Conservation (phyloP, 2,113 vertebrate genomes). For the Castor canadensis region DNA sequence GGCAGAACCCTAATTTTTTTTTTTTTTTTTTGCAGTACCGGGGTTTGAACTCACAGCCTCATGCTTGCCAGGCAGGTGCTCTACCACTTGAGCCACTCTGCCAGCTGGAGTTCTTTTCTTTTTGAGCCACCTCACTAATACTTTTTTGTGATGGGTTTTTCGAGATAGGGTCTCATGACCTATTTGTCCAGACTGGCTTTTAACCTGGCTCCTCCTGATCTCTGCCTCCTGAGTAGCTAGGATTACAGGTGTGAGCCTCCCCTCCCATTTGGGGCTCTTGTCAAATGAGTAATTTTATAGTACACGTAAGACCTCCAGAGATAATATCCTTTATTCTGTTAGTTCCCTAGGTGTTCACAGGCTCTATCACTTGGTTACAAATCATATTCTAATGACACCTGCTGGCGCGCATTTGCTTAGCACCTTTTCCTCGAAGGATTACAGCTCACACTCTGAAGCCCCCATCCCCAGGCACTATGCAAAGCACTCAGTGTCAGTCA, state of each 20-base stretch:
- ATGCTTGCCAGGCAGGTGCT: no score
- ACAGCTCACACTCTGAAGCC: not conserved
- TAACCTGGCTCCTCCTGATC: no score
- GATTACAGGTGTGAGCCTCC: not conserved
- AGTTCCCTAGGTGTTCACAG: not conserved
- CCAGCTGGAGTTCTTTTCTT: no score
- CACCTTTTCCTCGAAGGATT: not conserved
- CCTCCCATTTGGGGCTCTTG: not conserved
- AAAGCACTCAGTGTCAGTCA: not conserved
- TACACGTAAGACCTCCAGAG: not conserved
- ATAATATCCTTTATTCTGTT: slow-evolving; percentile 38
- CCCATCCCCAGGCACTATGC: not conserved
- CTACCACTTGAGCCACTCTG: no score
- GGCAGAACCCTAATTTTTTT: no score
- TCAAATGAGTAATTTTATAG: not conserved
- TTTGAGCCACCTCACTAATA: no score
- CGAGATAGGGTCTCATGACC: no score
- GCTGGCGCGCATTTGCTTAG: not conserved
- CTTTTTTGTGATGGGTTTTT: no score
- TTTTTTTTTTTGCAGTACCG: no score
- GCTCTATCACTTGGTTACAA: not conserved
- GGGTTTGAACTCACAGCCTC: no score
- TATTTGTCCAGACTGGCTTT: not conserved
- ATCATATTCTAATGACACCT: not conserved
- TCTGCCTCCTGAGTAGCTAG: no score